Conservation (phyloP, 30 jellyfish, hydroid and myxozoan species). For the Aurelia aurita complex sp. Pacific region DNA sequence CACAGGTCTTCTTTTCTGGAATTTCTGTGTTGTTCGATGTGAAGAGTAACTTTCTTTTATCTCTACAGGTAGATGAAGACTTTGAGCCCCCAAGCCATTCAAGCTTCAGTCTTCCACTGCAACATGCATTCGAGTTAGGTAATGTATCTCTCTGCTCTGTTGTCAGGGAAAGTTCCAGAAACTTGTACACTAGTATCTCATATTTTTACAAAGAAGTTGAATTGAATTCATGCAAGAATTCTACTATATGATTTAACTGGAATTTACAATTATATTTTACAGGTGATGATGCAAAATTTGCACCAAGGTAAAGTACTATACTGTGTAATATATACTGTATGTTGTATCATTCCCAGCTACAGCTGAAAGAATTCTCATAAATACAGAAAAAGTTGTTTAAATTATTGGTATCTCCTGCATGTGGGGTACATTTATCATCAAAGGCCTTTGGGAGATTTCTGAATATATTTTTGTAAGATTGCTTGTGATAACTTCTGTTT, state of each 20-base stretch:
- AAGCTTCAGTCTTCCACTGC: constrained; percentile 69
- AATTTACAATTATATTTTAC: not conserved
- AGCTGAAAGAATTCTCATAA: too few species aligned
- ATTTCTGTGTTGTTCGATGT: not conserved
- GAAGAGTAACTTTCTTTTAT: not conserved
- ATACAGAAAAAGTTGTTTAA: too few species aligned
- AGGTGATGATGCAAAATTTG: constrained; percentile 26
- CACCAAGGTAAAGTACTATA: constrained; percentile 26
- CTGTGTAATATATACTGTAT: not conserved
- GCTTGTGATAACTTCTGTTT: too few species aligned
- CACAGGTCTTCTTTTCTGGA: not conserved
- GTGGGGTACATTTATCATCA: too few species aligned
- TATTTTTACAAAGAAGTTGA: too few species aligned
- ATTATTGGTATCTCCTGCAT: too few species aligned
- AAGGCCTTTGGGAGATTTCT: too few species aligned
- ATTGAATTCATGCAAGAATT: not conserved
- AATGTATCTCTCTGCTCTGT: not conserved
- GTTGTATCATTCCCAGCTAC: too few species aligned
- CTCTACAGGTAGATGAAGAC: constrained; percentile 56
- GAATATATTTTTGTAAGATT: too few species aligned
- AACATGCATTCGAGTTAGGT: constrained; percentile 94
- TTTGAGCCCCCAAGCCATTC: constrained; percentile 43
- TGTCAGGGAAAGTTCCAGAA: too few species aligned
- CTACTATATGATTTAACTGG: not conserved
- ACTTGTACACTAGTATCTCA: too few species aligned